Base-by-base conservation (phyloP, 2,113 vertebrate genomes). In the Entomyzon cyanotis region DNA sequence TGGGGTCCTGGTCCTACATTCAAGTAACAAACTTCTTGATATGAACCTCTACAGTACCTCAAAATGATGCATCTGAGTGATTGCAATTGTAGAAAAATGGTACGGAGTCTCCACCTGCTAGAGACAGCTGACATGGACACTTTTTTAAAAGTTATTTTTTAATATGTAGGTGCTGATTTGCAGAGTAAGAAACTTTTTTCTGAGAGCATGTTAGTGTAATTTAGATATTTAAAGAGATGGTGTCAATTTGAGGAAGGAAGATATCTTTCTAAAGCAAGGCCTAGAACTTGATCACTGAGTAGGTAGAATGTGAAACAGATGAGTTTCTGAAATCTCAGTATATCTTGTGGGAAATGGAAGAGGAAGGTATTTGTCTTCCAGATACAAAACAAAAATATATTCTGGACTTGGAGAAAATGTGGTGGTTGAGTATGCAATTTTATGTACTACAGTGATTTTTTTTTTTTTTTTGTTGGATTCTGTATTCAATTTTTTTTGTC, bases 11-110 rank as follows among this genome's bases (percentile, higher is more conserved):
- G 69, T 55, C 15, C 59, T 30, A n/a, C 0, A 2, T 60, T 84
- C 56, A 59, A 65, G 33, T 80, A 64, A 69, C 15, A 74, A 73
- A 47, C 3, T 24, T 74, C 27, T 33, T 77, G 39, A 8, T 27
- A 8, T 50, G 12, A 18, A 27, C 2, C 7, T n/a, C 64, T 69
- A 21, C 2, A 28, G 64, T 12, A 53, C 21, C 12, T 83, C 58
- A 49, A 31, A 75, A 71, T 27, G 4, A 1, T 31, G 9, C 8
- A 44, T 44, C 9, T 37, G 25, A 64, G 39, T 69, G 37, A 44
- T 0, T 41, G 12, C 7, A 50, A 3, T 46, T 68, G 12, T 33
- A 25, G 28, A 31, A 63, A 4, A 7, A 7, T 7, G 1, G 2
- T 47, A 15, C 41, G 15, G 6, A 58, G 9, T 65, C 10, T 81